Base-by-base conservation (phyloP, 2,797 vertebrate genomes). In the Huso huso region DNA sequence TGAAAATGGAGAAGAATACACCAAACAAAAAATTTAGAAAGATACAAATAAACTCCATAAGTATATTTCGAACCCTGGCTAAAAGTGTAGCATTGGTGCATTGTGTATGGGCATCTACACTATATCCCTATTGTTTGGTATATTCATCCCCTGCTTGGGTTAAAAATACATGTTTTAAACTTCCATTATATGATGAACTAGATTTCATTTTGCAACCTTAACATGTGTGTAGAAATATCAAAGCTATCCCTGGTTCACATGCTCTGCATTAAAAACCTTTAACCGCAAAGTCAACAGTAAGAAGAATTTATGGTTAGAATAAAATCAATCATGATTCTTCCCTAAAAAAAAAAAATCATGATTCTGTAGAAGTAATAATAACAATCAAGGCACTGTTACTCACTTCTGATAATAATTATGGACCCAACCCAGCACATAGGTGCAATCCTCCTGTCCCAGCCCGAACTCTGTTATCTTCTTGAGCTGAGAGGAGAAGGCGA, bases 351-450 rank as follows among this genome's bases (percentile, higher is more conserved):
- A 37, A 13, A 1, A 49, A 15, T 6, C 18, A 12, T 0, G 8
- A 18, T 37, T 6, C 11, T 11, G 37, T 13, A 60, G 13, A 18
- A 15, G n/a, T 57, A 55, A 12, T 10, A 48, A 11, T 52, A 48
- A 6, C 6, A 62, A 73, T 52, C 55, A 12, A 10, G 0, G 65
- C 18, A 0, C 6, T 49, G 2, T 61, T 13, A 77, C 94, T 93
- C 85, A 96, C 95, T 86, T 82, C 58, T 91, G 91, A 70, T 96
- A 98, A 55, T 76, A 65, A 66, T 83, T 79, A 59, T 92, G 83
- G 75, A 87, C 85, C 94, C 93, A 96, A 1, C 78, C 67, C 69
- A 97, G 88, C 68, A 98, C 76, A 66, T 93, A 88, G 70, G 76
- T 75, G 69, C 79, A 79, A 70, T 96, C 93, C 1, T 91, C 84